These are phyloP conservation scores for Siniperca undulata DNA, from an alignment of 2,797 vertebrate species.

Conservation along the genomic window DNA sequence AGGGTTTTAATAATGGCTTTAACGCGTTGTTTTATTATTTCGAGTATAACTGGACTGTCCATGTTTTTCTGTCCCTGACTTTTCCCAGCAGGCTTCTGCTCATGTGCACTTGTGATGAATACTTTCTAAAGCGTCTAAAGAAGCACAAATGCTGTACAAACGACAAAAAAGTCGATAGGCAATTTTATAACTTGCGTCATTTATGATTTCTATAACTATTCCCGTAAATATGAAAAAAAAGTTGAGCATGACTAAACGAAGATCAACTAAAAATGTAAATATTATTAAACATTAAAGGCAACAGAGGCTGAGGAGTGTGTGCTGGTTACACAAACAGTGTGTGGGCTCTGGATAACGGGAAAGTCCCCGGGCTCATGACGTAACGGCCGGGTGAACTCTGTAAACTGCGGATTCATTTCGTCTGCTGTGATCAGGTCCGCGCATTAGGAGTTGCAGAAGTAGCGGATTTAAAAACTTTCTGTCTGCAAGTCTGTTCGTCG, in stretches of 20 bases:
- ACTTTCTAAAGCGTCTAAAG: background rate
- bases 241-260: too few species aligned
- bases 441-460: constrained; percentile 81
- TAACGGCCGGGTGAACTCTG: constrained; percentile 72
- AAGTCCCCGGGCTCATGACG: constrained; percentile 80
- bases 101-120: too few species aligned
- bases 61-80: background rate
- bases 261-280: background rate
- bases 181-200: background rate
- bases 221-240: too few species aligned
- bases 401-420: constrained; percentile 72
- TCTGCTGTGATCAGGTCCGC: constrained; percentile 72
- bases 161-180: too few species aligned
- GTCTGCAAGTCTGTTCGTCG: constrained; percentile 67
- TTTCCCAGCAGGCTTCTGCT: background rate
- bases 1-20: background rate
- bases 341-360: constrained; percentile 60
- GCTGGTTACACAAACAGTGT: background rate
- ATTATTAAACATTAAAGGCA: rapidly evolving
- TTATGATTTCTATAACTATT: too few species aligned
- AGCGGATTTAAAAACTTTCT: constrained; percentile 85
- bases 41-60: rapidly evolving
- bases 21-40: rapidly evolving
- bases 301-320: background rate
- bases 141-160: background rate